Evolutionary conservation across 2,113 vertebrate genomes (phyloP).

Genomic region (Candoia aspera): DNA sequence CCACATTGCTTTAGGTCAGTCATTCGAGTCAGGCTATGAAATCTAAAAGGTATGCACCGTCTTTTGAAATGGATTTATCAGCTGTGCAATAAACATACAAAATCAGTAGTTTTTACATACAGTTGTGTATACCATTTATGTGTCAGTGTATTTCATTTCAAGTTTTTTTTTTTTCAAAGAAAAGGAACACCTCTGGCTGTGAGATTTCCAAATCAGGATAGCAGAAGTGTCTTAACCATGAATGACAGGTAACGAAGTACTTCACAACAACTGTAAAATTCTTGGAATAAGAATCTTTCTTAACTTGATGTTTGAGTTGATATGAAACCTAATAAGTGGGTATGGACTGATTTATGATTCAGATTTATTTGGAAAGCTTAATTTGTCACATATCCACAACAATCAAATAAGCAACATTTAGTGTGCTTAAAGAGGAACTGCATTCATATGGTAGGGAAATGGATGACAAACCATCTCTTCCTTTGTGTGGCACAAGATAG

Average conservation of each 20-base stretch:
- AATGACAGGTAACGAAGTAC: constrained; percentile 51
- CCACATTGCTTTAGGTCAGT: neutral
- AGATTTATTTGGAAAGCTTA: neutral
- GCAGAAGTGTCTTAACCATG: neutral
- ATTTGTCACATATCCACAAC: neutral
- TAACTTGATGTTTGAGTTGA: neutral
- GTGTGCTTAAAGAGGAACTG: neutral
- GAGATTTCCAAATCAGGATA: constrained; percentile 38
- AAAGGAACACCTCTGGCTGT: constrained; percentile 45
- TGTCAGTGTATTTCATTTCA: constrained; percentile 11
- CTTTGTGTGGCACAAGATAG: neutral
- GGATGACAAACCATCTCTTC: neutral
- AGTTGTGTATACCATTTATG: neutral
- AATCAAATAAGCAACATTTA: neutral
- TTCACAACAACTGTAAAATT: neutral
- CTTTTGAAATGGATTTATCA: neutral
- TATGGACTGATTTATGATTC: neutral
- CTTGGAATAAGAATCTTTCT: neutral
- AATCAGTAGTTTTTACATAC: neutral
- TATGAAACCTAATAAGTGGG: neutral
- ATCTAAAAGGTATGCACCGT: constrained; percentile 28
- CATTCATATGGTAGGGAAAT: neutral
- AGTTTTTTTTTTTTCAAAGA: constrained; percentile 22
- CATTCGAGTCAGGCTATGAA: rapidly evolving
- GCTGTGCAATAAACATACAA: constrained; percentile 10